Base-by-base conservation (phyloP, 2,888 invertebrate species). In the Holacanthella duospinosa region DNA sequence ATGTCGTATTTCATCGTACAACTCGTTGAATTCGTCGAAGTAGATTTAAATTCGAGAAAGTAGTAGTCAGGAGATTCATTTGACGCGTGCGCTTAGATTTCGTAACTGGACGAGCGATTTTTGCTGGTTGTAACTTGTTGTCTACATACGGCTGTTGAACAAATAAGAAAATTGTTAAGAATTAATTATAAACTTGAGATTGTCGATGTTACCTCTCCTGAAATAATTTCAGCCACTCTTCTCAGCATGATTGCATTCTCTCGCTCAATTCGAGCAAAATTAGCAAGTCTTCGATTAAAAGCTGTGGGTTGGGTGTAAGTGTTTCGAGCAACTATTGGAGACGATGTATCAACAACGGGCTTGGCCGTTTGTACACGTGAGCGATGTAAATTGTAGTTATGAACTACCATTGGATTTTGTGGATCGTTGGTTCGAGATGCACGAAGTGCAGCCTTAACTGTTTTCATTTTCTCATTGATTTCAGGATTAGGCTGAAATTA, bases 31-130 rank as follows among this genome's bases (percentile, higher is more conserved):
- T 70, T 48, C 71, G 48, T 61, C 70, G 68, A 29, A 66, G 64
- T 54, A 73, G 68, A 44, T 61, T 66, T 29, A 71, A 61, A 61
- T 73, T 73, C 27, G 70, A 70, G 29, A 73, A 69, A 1, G 73
- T 69, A 27, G 71, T 69, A 36, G 63, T 64, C 1, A 73, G 60
- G 1, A 71, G 55, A 24, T 61, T 48, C 60, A 68, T 63, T 61
- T 71, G 67, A 1, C 71, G 61, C 25, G 29, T 43, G 2, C 66
- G 66, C 1, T 66, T 65, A 27, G 61, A 60, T n/a, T 63, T 48
- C 1, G 44, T 43, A 16, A 24, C 60, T 29, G 60, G 60, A 12
- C 44, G 55, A 1, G 16, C 21, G n/a, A n/a, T n/a, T n/a, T n/a
- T n/a, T n/a, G n/a, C n/a, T 0, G 56, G 16, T 6, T 59, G 29